Conservation (phyloP, 2,113 vertebrate species). For the Heterochromis multidens region DNA sequence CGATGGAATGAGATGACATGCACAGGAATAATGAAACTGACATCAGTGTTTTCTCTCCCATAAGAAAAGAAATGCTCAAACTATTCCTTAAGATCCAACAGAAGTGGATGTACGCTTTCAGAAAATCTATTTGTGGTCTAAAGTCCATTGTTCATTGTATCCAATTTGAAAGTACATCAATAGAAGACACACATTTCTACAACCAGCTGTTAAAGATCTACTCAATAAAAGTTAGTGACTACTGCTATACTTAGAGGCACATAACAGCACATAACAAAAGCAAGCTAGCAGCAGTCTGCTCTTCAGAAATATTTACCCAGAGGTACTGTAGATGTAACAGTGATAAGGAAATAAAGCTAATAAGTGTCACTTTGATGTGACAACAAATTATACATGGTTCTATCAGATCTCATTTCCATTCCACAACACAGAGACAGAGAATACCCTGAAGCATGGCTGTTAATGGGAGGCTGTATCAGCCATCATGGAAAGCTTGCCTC, state of each 20-base stretch:
- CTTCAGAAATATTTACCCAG: constrained; percentile 61
- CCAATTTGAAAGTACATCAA: constrained; percentile 37
- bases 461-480: constrained; percentile 74
- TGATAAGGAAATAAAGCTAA: constrained; percentile 74
- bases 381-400: constrained; percentile 73
- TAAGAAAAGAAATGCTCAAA: constrained; percentile 15
- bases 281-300: constrained; percentile 11
- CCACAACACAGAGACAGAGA: constrained; percentile 61
- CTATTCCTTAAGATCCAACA: background rate
- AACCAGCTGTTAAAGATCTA: constrained; percentile 26
- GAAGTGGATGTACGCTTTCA: constrained; percentile 5
- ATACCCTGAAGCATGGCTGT: constrained; percentile 73
- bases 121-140: constrained; percentile 30
- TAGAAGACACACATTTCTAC: constrained; percentile 12
- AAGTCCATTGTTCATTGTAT: constrained; percentile 15
- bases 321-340: constrained; percentile 62
- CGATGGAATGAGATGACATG: constrained; percentile 14
- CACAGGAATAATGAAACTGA: constrained; percentile 21
- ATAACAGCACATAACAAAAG: constrained; percentile 39
- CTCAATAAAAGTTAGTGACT: constrained; percentile 44
- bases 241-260: background rate
- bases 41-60: background rate
- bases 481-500: constrained; percentile 67
- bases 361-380: constrained; percentile 76
- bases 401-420: constrained; percentile 74